These are phyloP conservation scores for Helicolenus hilgendorfi DNA, from an alignment of 2,797 vertebrate species.

Conservation along the genomic window DNA sequence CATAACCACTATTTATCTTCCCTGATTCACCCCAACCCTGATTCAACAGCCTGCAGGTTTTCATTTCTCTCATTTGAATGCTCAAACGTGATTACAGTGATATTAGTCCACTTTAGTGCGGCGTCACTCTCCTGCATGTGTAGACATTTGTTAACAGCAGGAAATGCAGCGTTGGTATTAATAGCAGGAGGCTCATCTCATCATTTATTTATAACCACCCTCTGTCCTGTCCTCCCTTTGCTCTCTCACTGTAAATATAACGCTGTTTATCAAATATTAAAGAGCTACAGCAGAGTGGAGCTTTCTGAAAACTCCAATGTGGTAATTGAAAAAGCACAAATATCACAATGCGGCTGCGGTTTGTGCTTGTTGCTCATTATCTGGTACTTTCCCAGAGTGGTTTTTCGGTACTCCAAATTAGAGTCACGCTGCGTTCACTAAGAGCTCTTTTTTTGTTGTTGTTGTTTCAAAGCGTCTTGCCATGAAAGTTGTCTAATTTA, in stretches of 20 bases:
- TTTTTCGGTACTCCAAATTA: conserved; percentile 8
- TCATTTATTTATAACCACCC: conserved; percentile 69
- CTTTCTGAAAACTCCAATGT: neutral
- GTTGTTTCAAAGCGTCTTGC: neutral
- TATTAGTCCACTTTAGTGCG: neutral
- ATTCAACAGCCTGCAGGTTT: neutral
- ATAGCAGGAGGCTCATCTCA: conserved; percentile 49
- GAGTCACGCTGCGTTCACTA: conserved; percentile 15
- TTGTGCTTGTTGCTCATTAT: conserved; percentile 18
- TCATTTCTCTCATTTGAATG: neutral
- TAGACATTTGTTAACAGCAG: conserved; percentile 15
- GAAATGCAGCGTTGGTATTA: conserved; percentile 15
- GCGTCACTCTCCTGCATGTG: neutral
- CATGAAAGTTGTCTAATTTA: neutral
- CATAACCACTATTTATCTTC: neutral
- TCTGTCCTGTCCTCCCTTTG: conserved; percentile 44
- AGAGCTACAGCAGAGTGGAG: neutral
- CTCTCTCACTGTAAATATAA: conserved; percentile 71
- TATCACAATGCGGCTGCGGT: neutral
- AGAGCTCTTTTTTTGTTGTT: conserved; percentile 6
- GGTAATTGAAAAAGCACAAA: conserved; percentile 10
- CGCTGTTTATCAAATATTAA: conserved; percentile 71
- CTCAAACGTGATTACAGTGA: neutral
- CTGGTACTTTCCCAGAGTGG: conserved; percentile 25
- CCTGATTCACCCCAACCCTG: neutral